Evolutionary conservation across 1,140 invertebrate genomes (phyloP), one percentile per base, ranked within the genome.

Genomic region (Heliconius eleuchia): DNA sequence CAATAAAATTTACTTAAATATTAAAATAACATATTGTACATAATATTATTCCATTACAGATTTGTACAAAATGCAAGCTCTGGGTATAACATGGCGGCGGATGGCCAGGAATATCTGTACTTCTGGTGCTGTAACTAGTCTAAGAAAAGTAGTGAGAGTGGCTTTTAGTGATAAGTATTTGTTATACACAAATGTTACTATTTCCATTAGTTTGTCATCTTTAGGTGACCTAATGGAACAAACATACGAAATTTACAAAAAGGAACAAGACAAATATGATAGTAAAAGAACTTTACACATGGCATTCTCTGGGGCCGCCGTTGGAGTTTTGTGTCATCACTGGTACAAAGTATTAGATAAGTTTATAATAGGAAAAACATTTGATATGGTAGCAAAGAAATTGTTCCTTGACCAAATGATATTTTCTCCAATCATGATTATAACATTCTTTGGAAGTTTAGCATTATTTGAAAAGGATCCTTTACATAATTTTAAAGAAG

Each of bases 371-470:
- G 97, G 97, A 34, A 95, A 96, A 86, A 96, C 96, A 4, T 88
- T 97, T 50, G 93, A 94, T 70, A 96, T 96, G 83, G 97, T 99
- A 16, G 80, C 96, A 5, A 98, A 98, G 89, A 99, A 99, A 95
- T 96, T 99, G 50, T 57, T 98, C 13, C 90, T 98, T 30, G 98
- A 99, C 94, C 98, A 99, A 94, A 83, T 98, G 52, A 93, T 99
- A 82, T 98, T 98, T 88, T 98, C 98, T 18, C 98, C 98, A 2
- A 89, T 99, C 18, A 97, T 97, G 87, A 98, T 99, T 77, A 91
- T 96, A 13, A 96, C 96, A 4, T 99, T 99, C 88, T 98, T 99
- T 89, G 86, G 96, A 52, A 97, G 97, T 75, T 91, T 98, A 77
- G 97, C 96, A 1, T 76, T 97, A 9, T 91, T 98, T 79, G 97